Conservation (phyloP, 2,113 vertebrate genomes). For the Anguilla rostrata region DNA sequence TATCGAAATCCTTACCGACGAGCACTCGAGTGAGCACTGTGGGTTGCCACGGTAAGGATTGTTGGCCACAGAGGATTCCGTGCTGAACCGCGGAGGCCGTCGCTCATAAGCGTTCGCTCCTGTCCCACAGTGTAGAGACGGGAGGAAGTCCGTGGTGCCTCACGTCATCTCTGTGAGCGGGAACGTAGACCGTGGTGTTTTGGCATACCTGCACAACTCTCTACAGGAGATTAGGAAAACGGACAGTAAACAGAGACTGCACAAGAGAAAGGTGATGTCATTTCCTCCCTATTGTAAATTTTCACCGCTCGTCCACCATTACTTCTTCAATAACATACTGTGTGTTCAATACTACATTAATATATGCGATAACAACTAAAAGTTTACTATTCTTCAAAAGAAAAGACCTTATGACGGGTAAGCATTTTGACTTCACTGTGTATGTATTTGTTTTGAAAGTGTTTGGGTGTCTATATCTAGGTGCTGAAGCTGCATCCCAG, state of each 20-base stretch:
- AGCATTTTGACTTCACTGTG: not conserved
- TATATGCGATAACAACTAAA: too few species aligned
- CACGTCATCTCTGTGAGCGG: constrained; percentile 78
- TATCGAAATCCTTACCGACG: too few species aligned
- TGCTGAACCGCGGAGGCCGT: not conserved
- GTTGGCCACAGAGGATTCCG: too few species aligned
- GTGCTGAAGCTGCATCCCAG: constrained; percentile 92
- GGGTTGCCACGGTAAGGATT: too few species aligned
- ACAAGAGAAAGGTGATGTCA: constrained; percentile 78
- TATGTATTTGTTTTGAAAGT: not conserved
- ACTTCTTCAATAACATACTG: too few species aligned
- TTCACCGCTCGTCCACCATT: too few species aligned
- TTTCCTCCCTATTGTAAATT: not conserved
- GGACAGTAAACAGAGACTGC: constrained; percentile 69
- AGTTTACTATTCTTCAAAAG: not conserved
- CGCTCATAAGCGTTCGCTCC: not conserved
- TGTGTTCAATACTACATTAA: too few species aligned
- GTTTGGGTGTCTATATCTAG: constrained; percentile 56
- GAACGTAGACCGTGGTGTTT: constrained; percentile 78
- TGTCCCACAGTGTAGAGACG: constrained; percentile 77
- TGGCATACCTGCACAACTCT: constrained; percentile 85
- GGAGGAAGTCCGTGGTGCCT: constrained; percentile 77
- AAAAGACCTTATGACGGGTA: not conserved
- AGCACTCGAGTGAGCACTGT: too few species aligned
- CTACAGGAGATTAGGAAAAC: constrained; percentile 76